These are phyloP conservation scores for Callipepla squamata DNA, from an alignment of 2,113 vertebrate genomes.

Conservation along the genomic window DNA sequence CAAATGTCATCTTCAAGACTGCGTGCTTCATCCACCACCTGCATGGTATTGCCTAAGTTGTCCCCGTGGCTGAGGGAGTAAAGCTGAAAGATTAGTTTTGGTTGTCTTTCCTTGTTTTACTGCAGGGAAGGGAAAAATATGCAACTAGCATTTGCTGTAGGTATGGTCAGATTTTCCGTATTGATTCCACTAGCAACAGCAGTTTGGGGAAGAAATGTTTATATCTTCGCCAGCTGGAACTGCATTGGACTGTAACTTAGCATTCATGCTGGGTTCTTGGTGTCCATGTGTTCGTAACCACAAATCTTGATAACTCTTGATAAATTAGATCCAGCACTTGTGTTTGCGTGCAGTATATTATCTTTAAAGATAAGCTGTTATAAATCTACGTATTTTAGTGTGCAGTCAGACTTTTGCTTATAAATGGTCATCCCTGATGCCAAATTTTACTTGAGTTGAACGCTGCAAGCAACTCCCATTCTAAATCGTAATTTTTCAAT, in stretches of 20 bases:
- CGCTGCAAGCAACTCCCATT: background rate
- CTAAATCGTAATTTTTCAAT: conserved; percentile 46
- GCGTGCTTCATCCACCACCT: background rate
- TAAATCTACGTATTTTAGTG: conserved; percentile 44
- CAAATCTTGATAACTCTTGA: conserved; percentile 73
- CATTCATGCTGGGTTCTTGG: conserved; percentile 47
- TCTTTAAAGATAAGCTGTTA: conserved; percentile 74
- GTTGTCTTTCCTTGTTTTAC: background rate
- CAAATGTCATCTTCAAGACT: background rate
- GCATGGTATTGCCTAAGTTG: background rate
- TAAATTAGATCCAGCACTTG: conserved; percentile 66
- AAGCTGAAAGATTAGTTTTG: background rate
- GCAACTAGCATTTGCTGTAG: background rate
- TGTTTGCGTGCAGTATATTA: conserved; percentile 43
- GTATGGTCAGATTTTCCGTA: background rate
- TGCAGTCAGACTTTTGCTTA: conserved; percentile 13
- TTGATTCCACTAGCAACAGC: conserved; percentile 12
- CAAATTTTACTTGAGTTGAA: conserved; percentile 43
- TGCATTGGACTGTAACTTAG: conserved; percentile 29
- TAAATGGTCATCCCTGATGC: conserved; percentile 59
- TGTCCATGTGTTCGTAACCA: conserved; percentile 73
- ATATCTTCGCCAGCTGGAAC: conserved; percentile 45
- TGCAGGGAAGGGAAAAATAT: background rate
- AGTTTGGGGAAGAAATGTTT: conserved; percentile 8
- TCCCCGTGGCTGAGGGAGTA: background rate